Conservation (phyloP, 2,888 invertebrate genomes). For the Parasteatoda lunata region DNA sequence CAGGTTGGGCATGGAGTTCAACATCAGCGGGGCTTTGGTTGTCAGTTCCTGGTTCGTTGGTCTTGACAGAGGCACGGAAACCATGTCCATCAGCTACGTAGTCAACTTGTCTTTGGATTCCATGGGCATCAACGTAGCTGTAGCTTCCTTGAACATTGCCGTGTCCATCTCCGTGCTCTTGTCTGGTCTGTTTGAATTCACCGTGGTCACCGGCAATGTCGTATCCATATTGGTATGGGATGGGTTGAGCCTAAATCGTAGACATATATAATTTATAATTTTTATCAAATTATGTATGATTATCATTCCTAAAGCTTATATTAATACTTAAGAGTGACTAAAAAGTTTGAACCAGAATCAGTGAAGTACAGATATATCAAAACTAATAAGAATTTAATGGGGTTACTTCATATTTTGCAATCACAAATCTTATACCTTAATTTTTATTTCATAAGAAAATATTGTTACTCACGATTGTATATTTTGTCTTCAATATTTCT, state of each 20-base stretch:
- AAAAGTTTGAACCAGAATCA: too few species aligned
- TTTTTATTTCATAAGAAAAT: too few species aligned
- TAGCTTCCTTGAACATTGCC: conserved; percentile 66
- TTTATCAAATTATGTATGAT: too few species aligned
- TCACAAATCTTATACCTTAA: too few species aligned
- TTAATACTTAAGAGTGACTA: too few species aligned
- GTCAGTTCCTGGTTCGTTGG: conserved; percentile 68
- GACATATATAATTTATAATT: too few species aligned
- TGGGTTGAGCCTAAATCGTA: conserved; percentile 46
- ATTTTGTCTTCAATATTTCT: too few species aligned
- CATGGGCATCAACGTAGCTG: conserved; percentile 60
- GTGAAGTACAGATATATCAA: too few species aligned
- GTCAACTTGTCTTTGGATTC: conserved; percentile 67
- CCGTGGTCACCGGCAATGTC: conserved; percentile 66
- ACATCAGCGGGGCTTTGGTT: conserved; percentile 68
- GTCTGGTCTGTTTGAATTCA: conserved; percentile 61
- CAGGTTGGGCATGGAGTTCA: conserved; percentile 59
- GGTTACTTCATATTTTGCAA: too few species aligned
- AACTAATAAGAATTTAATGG: too few species aligned
- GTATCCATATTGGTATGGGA: conserved; percentile 66
- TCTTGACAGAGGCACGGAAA: conserved; percentile 66
- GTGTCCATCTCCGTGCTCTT: conserved; percentile 63
- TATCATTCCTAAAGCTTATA: too few species aligned
- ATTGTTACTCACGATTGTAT: too few species aligned
- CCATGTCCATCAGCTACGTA: conserved; percentile 68